phyloP scores from a whole-genome alignment of 1,140 invertebrate species.

The Chelonus insularis region DNA sequence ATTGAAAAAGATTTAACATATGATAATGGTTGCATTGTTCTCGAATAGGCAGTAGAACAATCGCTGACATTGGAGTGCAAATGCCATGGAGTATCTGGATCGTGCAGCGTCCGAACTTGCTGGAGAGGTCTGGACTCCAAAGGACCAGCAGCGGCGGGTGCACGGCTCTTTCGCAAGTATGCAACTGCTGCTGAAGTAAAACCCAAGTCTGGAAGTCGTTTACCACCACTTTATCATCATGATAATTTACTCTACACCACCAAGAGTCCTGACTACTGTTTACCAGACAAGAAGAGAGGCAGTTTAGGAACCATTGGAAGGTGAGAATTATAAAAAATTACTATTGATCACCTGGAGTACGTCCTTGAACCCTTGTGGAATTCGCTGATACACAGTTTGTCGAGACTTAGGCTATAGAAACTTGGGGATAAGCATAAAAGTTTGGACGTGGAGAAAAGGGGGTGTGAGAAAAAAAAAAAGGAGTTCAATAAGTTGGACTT shows the following conservation, averaged over 20 bases:
- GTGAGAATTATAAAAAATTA: constrained; percentile 44
- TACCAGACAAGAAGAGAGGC: constrained; percentile 64
- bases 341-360: constrained; percentile 6
- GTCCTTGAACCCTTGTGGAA: constrained; percentile 17
- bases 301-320: constrained; percentile 68
- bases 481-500: neutral
- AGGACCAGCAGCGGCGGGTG: constrained; percentile 55
- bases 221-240: constrained; percentile 53
- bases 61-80: constrained; percentile 67
- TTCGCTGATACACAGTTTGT: constrained; percentile 23
- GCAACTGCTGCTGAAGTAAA: constrained; percentile 55
- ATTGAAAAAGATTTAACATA: too few species aligned
- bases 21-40: constrained; percentile 10
- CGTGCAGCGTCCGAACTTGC: constrained; percentile 69
- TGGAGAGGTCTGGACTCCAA: constrained; percentile 64
- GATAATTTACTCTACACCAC: constrained; percentile 69
- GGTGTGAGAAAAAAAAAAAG: constrained; percentile 1
- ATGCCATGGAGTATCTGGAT: constrained; percentile 71
- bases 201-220: constrained; percentile 49
- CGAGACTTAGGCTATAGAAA: constrained; percentile 1
- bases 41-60: constrained; percentile 59
- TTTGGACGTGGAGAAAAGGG: constrained; percentile 5
- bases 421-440: constrained; percentile 21
- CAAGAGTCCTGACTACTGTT: constrained; percentile 70
- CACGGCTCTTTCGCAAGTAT: constrained; percentile 54